A percentile compares a stretch with the other conserved stretches of the same genome.
These are phyloP conservation scores for Pseudococcus viburni DNA, from an alignment of 2,888 invertebrate genomes.

Conservation along the genomic window DNA sequence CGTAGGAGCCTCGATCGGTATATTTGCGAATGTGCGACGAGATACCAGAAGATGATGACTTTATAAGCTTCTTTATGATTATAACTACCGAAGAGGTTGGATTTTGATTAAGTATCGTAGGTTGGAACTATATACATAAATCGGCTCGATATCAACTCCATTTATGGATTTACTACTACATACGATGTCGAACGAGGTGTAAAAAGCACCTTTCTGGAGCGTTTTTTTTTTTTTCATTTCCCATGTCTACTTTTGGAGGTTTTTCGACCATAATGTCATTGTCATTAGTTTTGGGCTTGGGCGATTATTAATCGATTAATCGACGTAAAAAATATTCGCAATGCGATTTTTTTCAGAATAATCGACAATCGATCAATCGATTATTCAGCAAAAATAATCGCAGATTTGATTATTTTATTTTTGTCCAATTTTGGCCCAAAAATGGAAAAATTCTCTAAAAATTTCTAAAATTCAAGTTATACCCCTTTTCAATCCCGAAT, in stretches of 20 bases:
- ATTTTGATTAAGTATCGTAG: slow-evolving; percentile 31
- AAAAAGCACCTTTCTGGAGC: too few species aligned
- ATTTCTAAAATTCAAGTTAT: too few species aligned
- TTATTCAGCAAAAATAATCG: too few species aligned
- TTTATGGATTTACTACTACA: not conserved
- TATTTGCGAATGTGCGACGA: not conserved
- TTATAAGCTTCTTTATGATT: slow-evolving; percentile 11
- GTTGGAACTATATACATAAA: not conserved
- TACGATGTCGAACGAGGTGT: not conserved
- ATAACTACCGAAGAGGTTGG: slow-evolving; percentile 11
- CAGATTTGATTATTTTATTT: too few species aligned
- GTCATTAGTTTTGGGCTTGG: too few species aligned
- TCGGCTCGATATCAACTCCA: not conserved
- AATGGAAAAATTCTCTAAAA: too few species aligned
- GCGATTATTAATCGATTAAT: too few species aligned
- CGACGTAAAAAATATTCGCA: too few species aligned
- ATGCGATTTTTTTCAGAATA: too few species aligned
- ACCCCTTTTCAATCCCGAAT: too few species aligned
- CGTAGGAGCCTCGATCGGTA: not conserved
- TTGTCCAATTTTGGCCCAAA: too few species aligned
- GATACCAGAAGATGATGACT: not conserved
- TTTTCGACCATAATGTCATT: not conserved
- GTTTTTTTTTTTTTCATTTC: not conserved
- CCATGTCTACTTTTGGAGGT: not conserved
- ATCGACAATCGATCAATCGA: too few species aligned